Evolutionary conservation across 2,797 vertebrate species (phyloP), one percentile per base, ranked within the genome.

Genomic region (Rhinella marina): DNA sequence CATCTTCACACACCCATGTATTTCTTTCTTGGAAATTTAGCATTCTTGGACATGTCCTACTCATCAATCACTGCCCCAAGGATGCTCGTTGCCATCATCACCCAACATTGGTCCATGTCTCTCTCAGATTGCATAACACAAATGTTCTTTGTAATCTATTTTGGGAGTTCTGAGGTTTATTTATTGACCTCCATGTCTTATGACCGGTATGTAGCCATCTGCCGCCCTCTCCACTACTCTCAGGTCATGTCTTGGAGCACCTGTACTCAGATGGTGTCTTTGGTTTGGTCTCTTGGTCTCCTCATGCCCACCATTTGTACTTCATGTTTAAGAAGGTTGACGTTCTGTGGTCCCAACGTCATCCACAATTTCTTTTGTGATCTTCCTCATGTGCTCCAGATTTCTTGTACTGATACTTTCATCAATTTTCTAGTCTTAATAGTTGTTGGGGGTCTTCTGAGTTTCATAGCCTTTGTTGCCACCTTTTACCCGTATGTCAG

Each of bases 41-140:
- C 91, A 7, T 87, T 92, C 82, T 90, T 92, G 90, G 92, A 93
- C n/a, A 89, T 92, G 13, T 86, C 90, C 16, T 85, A 91, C 70
- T 91, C 90, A 0, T 91, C 92, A 4, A 90, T 92, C 7, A 90
- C 91, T 16, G 87, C 88, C 0, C 92, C 92, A 16, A 92, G 93
- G 19, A 85, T 89, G 25, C 9, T 93, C 0, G 7, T 79, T 12
- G 88, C 90, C 27, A 89, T 90, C 75, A 61, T 91, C 5, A 9
- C 2, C 0, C 50, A 57, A 64, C 87, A 83, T 0, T 61, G 6
- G 25, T 32, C 79, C 5, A 52, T 87, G n/a, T 81, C 64, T 16
- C 48, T 80, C 41, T 8, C 29, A 13, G 79, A 32, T 2, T 87
- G 86, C 17, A n/a, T 87, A 14, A 50, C 10, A 2, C 86, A 87